phyloP scores from a whole-genome alignment of 1,140 invertebrate genomes.

The Ostrea edulis region DNA sequence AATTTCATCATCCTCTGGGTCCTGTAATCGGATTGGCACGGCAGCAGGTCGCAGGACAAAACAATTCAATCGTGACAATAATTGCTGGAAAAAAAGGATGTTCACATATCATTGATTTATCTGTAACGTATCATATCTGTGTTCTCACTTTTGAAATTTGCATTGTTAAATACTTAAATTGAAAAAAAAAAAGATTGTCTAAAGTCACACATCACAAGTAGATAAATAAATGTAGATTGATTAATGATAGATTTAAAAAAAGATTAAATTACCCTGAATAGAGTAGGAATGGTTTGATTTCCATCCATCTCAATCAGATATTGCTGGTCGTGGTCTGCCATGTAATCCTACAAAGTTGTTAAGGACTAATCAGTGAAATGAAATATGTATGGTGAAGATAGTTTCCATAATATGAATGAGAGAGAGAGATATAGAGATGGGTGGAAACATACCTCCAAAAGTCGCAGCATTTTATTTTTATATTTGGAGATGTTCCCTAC shows the following conservation, averaged over 20 bases:
- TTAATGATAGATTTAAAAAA: background rate
- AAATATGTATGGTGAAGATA: background rate
- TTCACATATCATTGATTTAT: slow-evolving; percentile 9
- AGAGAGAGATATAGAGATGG: background rate
- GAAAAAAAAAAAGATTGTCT: background rate
- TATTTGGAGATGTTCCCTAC: slow-evolving; percentile 71
- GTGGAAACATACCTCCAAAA: slow-evolving; percentile 71
- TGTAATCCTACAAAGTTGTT: slow-evolving; percentile 73
- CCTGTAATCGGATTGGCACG: slow-evolving; percentile 73
- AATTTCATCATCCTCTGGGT: slow-evolving; percentile 76
- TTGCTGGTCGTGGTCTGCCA: slow-evolving; percentile 78
- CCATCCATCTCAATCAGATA: slow-evolving; percentile 78
- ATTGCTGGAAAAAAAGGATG: slow-evolving; percentile 72
- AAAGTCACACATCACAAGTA: background rate
- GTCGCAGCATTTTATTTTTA: slow-evolving; percentile 73
- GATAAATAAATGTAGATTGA: background rate
- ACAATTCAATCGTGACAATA: slow-evolving; percentile 72
- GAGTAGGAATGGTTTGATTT: slow-evolving; percentile 68
- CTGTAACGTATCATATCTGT: too few species aligned
- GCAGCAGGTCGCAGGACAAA: slow-evolving; percentile 77
- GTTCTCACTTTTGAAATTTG: too few species aligned
- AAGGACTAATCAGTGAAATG: background rate
- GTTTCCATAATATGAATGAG: background rate
- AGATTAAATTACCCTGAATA: slow-evolving; percentile 71
- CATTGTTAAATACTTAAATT: too few species aligned